Conservation (phyloP, 2,888 invertebrate genomes). For the Bhutanitis thaidina region DNA sequence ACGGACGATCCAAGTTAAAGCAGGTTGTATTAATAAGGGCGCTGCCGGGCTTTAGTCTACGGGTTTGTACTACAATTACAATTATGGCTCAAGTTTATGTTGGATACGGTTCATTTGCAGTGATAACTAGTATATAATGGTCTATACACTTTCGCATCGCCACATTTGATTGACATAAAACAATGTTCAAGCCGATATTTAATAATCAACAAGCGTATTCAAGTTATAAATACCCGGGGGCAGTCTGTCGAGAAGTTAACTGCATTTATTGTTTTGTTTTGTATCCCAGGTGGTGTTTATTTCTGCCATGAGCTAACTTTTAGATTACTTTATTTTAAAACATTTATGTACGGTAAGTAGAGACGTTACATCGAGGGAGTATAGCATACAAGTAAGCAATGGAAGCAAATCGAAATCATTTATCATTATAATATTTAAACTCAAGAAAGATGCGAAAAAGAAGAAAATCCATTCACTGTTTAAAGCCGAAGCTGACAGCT, state of each 20-base stretch:
- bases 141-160: slow-evolving; percentile 1
- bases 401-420: no score
- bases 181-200: slow-evolving; percentile 11
- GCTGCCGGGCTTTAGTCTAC: slow-evolving; percentile 16
- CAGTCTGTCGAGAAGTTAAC: slow-evolving; percentile 1
- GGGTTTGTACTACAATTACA: background rate
- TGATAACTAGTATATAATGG: background rate
- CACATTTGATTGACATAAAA: slow-evolving; percentile 17
- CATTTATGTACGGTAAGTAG: no score
- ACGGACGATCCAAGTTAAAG: slow-evolving; percentile 14
- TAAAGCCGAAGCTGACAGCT: no score
- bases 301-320: background rate
- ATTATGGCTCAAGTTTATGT: slow-evolving; percentile 5
- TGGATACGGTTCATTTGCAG: background rate
- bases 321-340: no score
- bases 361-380: no score
- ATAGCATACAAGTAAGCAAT: no score
- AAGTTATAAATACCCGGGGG: slow-evolving; percentile 15
- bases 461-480: no score
- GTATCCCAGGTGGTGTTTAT: background rate
- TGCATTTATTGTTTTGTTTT: slow-evolving; percentile 1
- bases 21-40: slow-evolving; percentile 4
- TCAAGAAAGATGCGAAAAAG: no score
- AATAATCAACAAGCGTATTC: slow-evolving; percentile 10
- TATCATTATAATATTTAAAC: no score